Percentiles rank a stretch among this genome's conserved stretches.
phyloP scores from a whole-genome alignment of 2,113 vertebrate species.

The Carlito syrichta region DNA sequence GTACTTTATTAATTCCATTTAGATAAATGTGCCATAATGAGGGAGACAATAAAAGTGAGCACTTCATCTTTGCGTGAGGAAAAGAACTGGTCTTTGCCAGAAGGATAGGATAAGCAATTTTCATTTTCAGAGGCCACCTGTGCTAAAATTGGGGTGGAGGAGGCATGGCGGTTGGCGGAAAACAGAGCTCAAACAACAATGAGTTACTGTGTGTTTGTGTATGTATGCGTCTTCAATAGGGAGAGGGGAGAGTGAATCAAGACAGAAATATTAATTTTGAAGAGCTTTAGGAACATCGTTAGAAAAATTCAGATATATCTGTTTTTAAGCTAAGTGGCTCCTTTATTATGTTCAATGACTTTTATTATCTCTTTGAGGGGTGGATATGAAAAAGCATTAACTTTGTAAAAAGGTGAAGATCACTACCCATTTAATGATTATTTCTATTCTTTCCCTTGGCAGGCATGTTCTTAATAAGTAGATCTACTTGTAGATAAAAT shows the following conservation, averaged over 20 bases:
- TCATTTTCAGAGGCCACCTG: constrained; percentile 61
- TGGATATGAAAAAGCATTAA: neutral
- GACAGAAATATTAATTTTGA: neutral
- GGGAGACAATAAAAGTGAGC: constrained; percentile 75
- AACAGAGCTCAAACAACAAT: neutral
- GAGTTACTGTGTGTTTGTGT: neutral
- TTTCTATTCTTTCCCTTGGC: neutral
- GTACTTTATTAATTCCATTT: constrained; percentile 81
- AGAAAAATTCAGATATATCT: neutral
- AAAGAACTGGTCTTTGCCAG: constrained; percentile 54
- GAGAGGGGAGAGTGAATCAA: neutral
- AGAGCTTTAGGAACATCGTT: constrained; percentile 20
- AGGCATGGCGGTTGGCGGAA: neutral
- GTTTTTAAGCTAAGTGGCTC: neutral
- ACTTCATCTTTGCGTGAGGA: constrained; percentile 47
- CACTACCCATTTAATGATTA: neutral
- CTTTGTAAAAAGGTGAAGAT: constrained; percentile 1
- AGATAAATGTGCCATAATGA: constrained; percentile 74
- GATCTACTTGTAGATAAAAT: neutral
- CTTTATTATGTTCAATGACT: neutral
- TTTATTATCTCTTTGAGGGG: neutral
- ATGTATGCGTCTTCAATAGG: neutral
- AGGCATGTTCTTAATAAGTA: neutral
- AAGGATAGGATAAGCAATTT: constrained; percentile 59
- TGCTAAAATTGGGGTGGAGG: neutral